phyloP scores from a whole-genome alignment of 1,140 invertebrate genomes.

The Homarus americanus region DNA sequence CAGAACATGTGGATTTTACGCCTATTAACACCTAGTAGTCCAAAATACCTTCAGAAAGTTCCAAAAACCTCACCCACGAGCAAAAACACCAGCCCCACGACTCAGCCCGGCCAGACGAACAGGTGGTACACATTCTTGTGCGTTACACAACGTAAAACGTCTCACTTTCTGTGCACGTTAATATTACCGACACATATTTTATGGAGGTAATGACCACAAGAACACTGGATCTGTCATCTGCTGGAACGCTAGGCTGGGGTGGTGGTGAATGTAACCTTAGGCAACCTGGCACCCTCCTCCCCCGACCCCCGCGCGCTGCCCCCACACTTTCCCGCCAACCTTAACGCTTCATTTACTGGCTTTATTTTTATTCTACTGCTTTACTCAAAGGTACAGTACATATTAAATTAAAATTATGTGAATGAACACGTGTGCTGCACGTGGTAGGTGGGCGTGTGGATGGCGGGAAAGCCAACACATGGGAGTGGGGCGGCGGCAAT shows the following conservation, averaged over 20 bases:
- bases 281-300: neutral
- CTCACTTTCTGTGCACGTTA: neutral
- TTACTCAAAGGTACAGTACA: neutral
- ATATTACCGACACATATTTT: too few species aligned
- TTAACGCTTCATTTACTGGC: neutral
- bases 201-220: neutral
- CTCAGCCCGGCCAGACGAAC: neutral
- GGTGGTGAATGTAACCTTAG: neutral
- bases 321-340: conserved; percentile 8
- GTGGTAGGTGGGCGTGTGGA: neutral
- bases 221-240: neutral
- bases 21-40: too few species aligned
- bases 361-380: neutral
- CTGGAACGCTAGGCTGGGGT: neutral
- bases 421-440: conserved; percentile 1
- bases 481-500: neutral
- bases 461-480: neutral
- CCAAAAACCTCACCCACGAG: too few species aligned
- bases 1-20: too few species aligned
- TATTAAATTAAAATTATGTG: neutral
- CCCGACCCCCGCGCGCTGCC: neutral
- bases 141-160: neutral
- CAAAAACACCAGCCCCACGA: neutral
- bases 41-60: too few species aligned
- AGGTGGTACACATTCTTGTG: neutral